These are phyloP conservation scores for Drosophila dives DNA, from an alignment of 2,888 invertebrate species.

Conservation along the genomic window DNA sequence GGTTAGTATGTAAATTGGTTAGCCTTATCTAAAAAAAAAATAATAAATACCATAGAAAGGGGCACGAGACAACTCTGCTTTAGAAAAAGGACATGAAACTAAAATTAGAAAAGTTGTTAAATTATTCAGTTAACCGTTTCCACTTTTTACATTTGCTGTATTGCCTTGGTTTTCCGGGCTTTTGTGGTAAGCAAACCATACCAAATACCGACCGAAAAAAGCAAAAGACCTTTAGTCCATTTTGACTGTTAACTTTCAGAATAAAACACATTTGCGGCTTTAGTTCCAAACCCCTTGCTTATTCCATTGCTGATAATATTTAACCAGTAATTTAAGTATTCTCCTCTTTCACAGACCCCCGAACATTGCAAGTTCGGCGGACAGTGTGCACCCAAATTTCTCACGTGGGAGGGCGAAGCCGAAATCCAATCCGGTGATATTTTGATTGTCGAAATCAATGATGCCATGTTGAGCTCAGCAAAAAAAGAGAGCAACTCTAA, in stretches of 20 bases:
- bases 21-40: slow-evolving; percentile 6
- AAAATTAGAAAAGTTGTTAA: slow-evolving; percentile 76
- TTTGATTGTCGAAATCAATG: slow-evolving; percentile 89
- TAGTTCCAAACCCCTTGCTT: slow-evolving; percentile 29
- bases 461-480: slow-evolving; percentile 86
- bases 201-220: slow-evolving; percentile 15
- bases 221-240: slow-evolving; percentile 59
- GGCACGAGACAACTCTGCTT: slow-evolving; percentile 21
- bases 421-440: slow-evolving; percentile 91
- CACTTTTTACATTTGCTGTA: slow-evolving; percentile 17
- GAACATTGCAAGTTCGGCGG: slow-evolving; percentile 83
- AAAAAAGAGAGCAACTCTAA: slow-evolving; percentile 70
- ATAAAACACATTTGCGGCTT: slow-evolving; percentile 43
- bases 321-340: slow-evolving; percentile 40
- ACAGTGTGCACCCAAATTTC: slow-evolving; percentile 87
- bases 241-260: slow-evolving; percentile 49
- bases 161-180: slow-evolving; percentile 13
- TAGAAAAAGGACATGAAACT: slow-evolving; percentile 54
- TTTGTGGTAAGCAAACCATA: slow-evolving; percentile 35
- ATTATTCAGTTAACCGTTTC: slow-evolving; percentile 70
- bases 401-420: slow-evolving; percentile 89
- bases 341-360: slow-evolving; percentile 77
- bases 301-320: slow-evolving; percentile 37
- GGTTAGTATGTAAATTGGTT: slow-evolving; percentile 66
- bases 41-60: not conserved